Conservation (phyloP, 2,888 invertebrate genomes). For the Heliothis peltigera region DNA sequence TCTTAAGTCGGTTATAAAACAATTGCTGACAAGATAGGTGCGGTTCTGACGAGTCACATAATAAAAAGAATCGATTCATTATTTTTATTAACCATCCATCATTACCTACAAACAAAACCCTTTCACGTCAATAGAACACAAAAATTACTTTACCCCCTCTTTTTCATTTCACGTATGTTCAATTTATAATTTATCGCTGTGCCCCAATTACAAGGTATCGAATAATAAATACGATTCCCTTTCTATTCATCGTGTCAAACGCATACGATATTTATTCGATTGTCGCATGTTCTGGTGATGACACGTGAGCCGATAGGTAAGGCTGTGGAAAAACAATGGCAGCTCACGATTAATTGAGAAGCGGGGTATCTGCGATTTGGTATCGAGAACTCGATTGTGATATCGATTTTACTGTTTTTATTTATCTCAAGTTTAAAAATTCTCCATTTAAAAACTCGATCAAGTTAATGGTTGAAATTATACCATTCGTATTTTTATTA, state of each 20-base stretch:
- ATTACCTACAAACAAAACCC: neutral
- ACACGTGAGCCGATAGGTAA: conserved; percentile 24
- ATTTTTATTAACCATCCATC: too few relatives aligned
- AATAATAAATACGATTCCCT: conserved; percentile 24
- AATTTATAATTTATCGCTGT: conserved; percentile 9
- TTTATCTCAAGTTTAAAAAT: neutral
- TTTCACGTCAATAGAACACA: neutral
- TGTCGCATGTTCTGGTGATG: conserved; percentile 27
- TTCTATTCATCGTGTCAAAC: conserved; percentile 18
- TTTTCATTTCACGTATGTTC: neutral
- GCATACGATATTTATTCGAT: conserved; percentile 17
- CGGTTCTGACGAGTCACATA: too few relatives aligned
- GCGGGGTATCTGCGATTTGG: neutral
- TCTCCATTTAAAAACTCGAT: too few relatives aligned
- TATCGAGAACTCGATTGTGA: conserved; percentile 8
- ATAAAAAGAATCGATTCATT: too few relatives aligned
- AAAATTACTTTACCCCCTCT: neutral
- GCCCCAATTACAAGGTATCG: conserved; percentile 36
- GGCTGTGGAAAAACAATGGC: conserved; percentile 30
- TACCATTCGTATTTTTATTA: too few relatives aligned
- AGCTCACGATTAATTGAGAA: conserved; percentile 3
- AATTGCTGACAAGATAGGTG: too few relatives aligned
- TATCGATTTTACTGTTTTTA: neutral
- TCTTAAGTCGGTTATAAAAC: too few relatives aligned
- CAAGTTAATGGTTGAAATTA: too few relatives aligned